Evolutionary conservation across 2,113 vertebrate genomes (phyloP), one percentile per base, ranked within the genome.

Genomic region (Ia io): DNA sequence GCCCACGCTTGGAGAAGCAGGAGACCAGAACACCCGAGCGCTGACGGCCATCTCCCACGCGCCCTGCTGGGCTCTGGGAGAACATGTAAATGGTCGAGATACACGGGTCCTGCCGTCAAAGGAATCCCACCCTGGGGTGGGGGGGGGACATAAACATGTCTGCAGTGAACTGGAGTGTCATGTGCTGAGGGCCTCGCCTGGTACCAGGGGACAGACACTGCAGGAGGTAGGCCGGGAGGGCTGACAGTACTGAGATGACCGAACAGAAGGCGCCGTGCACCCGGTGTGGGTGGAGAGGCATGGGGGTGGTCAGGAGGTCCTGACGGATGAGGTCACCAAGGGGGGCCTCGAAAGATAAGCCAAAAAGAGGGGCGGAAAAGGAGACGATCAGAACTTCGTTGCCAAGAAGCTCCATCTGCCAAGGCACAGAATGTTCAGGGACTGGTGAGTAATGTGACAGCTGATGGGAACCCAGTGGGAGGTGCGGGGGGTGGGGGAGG

Each of bases 391-490:
- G 49, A 53, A 35, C 9, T 80, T 40, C 35, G 3, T 40, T 61
- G 83, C 63, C 83, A 92, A 88, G 22, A 25, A 47, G 47, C 63
- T 10, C 42, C 53, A 65, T 87, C 51, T 56, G 77, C 79, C 69
- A 89, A 86, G 56, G 70, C 84, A 87, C 23, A 59, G 47, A 53
- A 83, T 67, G 88, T 89, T 80, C 70, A 49, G 49, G 73, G 93
- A 93, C 76, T 69, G 59, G n/a, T 67, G 42, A 76, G 71, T 87
- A 37, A 87, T 86, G 84, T 76, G 37, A 88, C 76, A 91, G 40
- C 80, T 69, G 71, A 89, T 5, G 71, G 37, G 53, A 88, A 69
- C 47, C 42, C 14, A 76, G 65, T 9, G 61, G 63, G 67, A 40
- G 6, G 22, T 5, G 4, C 2, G 17, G 8, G 35, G 47, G n/a